phyloP scores from a whole-genome alignment of 35 echinoderm and acorn worm genomes.

The Heliocidaris erythrogramma region DNA sequence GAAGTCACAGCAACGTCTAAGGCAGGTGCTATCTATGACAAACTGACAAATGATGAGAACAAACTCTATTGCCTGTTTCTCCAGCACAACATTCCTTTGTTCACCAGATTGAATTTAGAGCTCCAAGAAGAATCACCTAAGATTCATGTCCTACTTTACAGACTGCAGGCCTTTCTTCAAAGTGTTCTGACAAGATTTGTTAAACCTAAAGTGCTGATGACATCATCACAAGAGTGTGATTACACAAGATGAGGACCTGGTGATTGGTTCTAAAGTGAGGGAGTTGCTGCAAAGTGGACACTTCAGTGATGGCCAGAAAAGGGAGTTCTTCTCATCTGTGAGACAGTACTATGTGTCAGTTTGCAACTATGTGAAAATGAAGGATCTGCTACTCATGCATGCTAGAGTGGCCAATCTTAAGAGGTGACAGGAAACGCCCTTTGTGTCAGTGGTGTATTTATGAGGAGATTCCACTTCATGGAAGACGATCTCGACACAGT shows the following conservation, averaged over 20 bases:
- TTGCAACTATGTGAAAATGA: constrained; percentile 47
- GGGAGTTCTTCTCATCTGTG: constrained; percentile 46
- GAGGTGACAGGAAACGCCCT: constrained; percentile 1
- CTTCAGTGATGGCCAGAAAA: constrained; percentile 1
- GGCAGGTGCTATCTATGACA: constrained; percentile 46
- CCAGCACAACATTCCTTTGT: constrained; percentile 58
- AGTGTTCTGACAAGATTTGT: constrained; percentile 42
- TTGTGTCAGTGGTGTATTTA: constrained; percentile 63
- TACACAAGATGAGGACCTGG: constrained; percentile 53
- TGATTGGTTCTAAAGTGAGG: constrained; percentile 53
- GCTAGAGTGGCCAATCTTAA: constrained; percentile 51
- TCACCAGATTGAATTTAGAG: constrained; percentile 60
- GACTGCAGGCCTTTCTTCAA: constrained; percentile 43
- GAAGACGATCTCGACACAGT: constrained; percentile 60
- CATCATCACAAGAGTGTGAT: constrained; percentile 42
- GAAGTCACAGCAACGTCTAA: constrained; percentile 3
- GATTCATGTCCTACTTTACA: constrained; percentile 49
- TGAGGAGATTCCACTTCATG: constrained; percentile 68
- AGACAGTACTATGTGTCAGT: constrained; percentile 45
- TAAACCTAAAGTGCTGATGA: constrained; percentile 50
- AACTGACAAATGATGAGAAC: constrained; percentile 53
- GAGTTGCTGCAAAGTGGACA: constrained; percentile 24
- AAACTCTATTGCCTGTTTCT: constrained; percentile 63
- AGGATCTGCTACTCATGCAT: constrained; percentile 46
- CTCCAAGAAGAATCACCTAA: constrained; percentile 60